phyloP scores from a whole-genome alignment of 1,140 invertebrate species.

The Hetaerina americana region DNA sequence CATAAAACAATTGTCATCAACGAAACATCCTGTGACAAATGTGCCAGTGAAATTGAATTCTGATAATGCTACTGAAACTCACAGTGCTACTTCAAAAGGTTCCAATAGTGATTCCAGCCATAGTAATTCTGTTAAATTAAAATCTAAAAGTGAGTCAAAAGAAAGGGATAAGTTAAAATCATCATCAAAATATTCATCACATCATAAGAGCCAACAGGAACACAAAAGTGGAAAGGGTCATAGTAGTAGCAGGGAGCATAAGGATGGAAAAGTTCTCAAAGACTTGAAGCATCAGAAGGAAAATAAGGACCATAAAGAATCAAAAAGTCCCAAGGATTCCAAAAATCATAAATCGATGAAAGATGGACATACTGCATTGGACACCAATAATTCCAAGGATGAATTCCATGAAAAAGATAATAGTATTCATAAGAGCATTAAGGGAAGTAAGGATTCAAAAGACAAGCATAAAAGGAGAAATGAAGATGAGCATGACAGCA shows the following conservation, averaged over 20 bases:
- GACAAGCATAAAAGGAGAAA: slow-evolving; percentile 16
- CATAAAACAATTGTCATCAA: no score
- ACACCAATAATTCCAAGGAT: no score
- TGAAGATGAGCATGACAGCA: slow-evolving; percentile 17
- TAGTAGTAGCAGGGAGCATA: not conserved
- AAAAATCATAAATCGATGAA: slow-evolving; percentile 24
- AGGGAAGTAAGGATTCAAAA: slow-evolving; percentile 20
- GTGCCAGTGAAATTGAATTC: no score
- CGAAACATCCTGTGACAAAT: no score
- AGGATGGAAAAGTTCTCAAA: slow-evolving; percentile 11
- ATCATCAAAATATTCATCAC: not conserved
- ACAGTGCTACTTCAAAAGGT: no score
- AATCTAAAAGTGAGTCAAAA: not conserved
- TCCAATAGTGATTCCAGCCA: no score
- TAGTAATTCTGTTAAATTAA: no score
- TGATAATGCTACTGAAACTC: no score
- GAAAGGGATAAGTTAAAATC: not conserved
- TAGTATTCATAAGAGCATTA: slow-evolving; percentile 13
- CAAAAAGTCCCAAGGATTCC: slow-evolving; percentile 17
- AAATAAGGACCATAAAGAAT: slow-evolving; percentile 5
- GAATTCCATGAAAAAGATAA: not conserved
- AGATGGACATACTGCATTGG: no score
- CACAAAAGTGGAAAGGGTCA: slow-evolving; percentile 3
- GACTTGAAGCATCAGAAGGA: slow-evolving; percentile 5
- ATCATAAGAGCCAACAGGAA: not conserved